Evolutionary conservation across 2,888 invertebrate genomes (phyloP).

Genomic region (Perithous albicinctus): DNA sequence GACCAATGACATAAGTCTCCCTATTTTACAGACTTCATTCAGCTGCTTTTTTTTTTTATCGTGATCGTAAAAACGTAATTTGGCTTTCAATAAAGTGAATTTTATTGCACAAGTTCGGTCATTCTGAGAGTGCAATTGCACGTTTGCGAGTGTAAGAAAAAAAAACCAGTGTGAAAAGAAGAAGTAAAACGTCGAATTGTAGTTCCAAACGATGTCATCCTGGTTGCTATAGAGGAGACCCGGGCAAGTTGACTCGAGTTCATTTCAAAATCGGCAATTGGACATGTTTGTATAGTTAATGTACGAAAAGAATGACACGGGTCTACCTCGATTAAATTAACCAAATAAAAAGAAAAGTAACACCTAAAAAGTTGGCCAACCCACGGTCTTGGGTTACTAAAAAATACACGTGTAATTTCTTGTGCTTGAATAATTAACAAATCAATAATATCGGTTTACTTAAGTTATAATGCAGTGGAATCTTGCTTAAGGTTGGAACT

Average conservation of each 20-base stretch:
- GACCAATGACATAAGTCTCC: constrained; percentile 48
- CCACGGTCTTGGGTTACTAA: too few species aligned
- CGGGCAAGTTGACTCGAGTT: too few species aligned
- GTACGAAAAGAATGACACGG: too few species aligned
- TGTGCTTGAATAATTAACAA: neutral
- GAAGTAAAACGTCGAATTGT: constrained; percentile 18
- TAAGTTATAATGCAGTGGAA: neutral
- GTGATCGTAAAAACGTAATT: neutral
- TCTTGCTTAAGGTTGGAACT: neutral
- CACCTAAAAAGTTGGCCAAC: too few species aligned
- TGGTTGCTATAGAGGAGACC: too few species aligned
- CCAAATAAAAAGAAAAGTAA: too few species aligned
- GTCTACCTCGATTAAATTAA: too few species aligned
- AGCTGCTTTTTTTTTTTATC: neutral
- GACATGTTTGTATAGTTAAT: too few species aligned
- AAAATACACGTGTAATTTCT: neutral
- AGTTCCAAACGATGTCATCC: too few species aligned
- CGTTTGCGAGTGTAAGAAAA: neutral
- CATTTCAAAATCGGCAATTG: too few species aligned
- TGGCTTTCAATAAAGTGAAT: constrained; percentile 12
- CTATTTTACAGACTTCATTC: constrained; percentile 40
- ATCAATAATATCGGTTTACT: neutral
- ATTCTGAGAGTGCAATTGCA: neutral
- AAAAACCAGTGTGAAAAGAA: neutral
- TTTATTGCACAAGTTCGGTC: constrained; percentile 16